phyloP scores from a whole-genome alignment of 2,888 invertebrate species.

The Phyllotreta striolata region DNA sequence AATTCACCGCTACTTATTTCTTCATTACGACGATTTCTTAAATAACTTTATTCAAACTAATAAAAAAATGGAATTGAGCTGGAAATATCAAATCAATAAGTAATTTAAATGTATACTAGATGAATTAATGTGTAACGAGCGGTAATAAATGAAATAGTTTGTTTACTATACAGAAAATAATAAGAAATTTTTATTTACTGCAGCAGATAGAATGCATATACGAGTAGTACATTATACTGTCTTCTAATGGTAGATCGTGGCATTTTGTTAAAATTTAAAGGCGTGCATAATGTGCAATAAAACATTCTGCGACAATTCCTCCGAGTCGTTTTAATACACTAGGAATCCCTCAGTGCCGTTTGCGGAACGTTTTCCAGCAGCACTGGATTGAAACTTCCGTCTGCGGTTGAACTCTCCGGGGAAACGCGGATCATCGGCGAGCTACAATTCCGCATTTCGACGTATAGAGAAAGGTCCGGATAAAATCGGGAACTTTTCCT shows the following conservation, averaged over 20 bases:
- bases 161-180: too few relatives aligned
- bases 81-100: neutral
- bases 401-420: conserved; percentile 45
- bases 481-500: conserved; percentile 28
- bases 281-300: too few relatives aligned
- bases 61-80: neutral
- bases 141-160: too few relatives aligned
- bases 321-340: neutral
- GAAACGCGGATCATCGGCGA: conserved; percentile 45
- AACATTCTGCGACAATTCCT: too few relatives aligned
- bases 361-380: conserved; percentile 31
- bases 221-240: too few relatives aligned
- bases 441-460: conserved; percentile 37
- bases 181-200: too few relatives aligned
- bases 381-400: conserved; percentile 38
- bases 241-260: too few relatives aligned
- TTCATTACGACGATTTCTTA: neutral
- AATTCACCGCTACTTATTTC: neutral
- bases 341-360: conserved; percentile 30
- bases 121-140: too few relatives aligned
- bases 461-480: conserved; percentile 24
- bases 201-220: too few relatives aligned
- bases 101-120: too few relatives aligned
- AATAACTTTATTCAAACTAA: neutral
- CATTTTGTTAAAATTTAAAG: too few relatives aligned